phyloP scores from a whole-genome alignment of 2,888 invertebrate species.

The Eubasilissa splendida region DNA sequence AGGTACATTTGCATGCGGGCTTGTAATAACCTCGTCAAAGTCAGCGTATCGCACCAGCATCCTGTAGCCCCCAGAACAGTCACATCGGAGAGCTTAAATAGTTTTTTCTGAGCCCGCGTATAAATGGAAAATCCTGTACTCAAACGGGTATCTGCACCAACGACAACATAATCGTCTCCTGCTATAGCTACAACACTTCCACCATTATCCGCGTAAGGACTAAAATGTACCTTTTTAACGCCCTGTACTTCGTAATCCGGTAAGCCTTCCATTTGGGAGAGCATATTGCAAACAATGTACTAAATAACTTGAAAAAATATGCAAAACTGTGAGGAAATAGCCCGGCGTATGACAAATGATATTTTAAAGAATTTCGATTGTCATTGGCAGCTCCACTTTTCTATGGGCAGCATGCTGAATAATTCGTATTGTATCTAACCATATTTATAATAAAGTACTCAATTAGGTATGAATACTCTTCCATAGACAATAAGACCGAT shows the following conservation, averaged over 20 bases:
- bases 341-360: conserved; percentile 42
- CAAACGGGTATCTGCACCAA: conserved; percentile 96
- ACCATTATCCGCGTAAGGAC: conserved; percentile 72
- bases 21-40: conserved; percentile 86
- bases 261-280: conserved; percentile 40
- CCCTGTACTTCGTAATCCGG: conserved; percentile 64
- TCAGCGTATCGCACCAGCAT: conserved; percentile 97
- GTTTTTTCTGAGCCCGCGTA: conserved; percentile 89
- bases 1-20: conserved; percentile 96
- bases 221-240: conserved; percentile 71
- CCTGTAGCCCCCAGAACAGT: conserved; percentile 96
- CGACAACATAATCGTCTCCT: conserved; percentile 94
- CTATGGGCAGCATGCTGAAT: not conserved
- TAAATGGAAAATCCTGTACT: conserved; percentile 93
- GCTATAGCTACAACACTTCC: conserved; percentile 97
- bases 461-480: too few species aligned
- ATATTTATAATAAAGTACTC: not conserved
- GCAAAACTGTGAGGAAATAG: conserved; percentile 2
- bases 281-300: conserved; percentile 21
- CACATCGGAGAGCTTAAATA: conserved; percentile 84
- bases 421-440: not conserved
- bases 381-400: not conserved
- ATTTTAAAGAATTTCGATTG: conserved; percentile 39
- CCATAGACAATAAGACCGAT: too few species aligned
- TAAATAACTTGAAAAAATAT: conserved; percentile 6